Evolutionary conservation across 2,113 vertebrate genomes (phyloP).

Genomic region (Caloenas nicobarica): DNA sequence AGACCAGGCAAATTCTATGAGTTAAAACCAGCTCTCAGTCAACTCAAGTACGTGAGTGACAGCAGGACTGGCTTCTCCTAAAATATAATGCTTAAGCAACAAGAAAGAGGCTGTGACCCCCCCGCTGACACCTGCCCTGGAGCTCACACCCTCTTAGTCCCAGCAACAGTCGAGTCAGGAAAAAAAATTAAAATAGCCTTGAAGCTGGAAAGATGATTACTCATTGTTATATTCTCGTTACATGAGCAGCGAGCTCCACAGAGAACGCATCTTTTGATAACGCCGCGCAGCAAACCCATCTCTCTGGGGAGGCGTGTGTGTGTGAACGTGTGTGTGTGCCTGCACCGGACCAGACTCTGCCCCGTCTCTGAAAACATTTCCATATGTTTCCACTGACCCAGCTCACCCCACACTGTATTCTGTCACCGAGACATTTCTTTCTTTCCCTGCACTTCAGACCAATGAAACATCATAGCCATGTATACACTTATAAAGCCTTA

Average conservation of each 20-base stretch:
- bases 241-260: neutral
- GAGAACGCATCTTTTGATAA: neutral
- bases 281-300: neutral
- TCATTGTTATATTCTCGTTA: neutral
- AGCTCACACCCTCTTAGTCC: neutral
- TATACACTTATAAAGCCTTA: conserved; percentile 57
- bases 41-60: neutral
- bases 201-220: neutral
- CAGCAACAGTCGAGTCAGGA: neutral
- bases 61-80: neutral
- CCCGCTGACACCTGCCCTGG: neutral
- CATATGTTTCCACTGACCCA: conserved; percentile 53
- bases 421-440: conserved; percentile 53
- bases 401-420: conserved; percentile 36
- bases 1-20: neutral
- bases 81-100: neutral
- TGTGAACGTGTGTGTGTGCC: neutral
- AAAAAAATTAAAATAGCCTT: neutral
- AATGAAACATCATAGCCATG: conserved; percentile 61
- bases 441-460: conserved; percentile 51
- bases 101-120: neutral
- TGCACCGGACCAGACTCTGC: conserved; percentile 8
- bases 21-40: neutral
- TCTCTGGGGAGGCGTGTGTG: neutral
- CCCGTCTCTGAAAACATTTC: conserved; percentile 47